Base-by-base conservation (phyloP, 2,797 vertebrate species). In the Coregonus suidteri region DNA sequence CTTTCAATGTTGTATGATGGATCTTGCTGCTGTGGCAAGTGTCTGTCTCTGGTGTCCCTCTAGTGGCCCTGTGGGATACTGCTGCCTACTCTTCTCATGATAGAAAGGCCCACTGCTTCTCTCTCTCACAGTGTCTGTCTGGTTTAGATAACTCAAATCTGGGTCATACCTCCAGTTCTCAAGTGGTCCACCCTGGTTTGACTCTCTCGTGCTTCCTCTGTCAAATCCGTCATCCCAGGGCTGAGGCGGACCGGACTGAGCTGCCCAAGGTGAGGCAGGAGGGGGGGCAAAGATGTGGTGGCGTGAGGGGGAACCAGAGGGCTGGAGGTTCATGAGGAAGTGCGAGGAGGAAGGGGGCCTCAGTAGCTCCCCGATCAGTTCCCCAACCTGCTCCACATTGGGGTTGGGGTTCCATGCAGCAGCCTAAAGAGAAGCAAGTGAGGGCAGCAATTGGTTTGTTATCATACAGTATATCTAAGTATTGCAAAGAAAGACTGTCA, bases 391-490 rank as follows among this genome's bases (percentile, higher is more conserved):
- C 62, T 84, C 76, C 34, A 71, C 53, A 65, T 41, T 62, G 20
- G 87, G 79, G 35, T 77, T 85, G 6, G 6, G 52, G 4, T 72
- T 77, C 85, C 87, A 91, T n/a, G 84, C 79, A 75, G 77, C 9
- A 34, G 73, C 69, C 93, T 93, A 78, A 13, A 82, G 83, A 65
- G 56, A 86, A 81, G 74, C n/a, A 90, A 41, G 92, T 4, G 69
- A 78, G 11, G 11, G 80, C 37, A 79, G n/a, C 15, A 77, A 72
- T 20, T 35, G 7, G 51, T 54, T 16, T 16, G 51, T 31, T 31
- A 30, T 31, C 71, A 30, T 15, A 53, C 14, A 53, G 9, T 47
- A 11, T 13, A 25, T 25, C 35, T 6, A 71, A 71, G 71, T 72
- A 14, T 51, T 6, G 25, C 4, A 52, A 25, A 25, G 70, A 52